Base-by-base conservation (phyloP, 2,113 vertebrate genomes). In the Cnemophilus loriae region DNA sequence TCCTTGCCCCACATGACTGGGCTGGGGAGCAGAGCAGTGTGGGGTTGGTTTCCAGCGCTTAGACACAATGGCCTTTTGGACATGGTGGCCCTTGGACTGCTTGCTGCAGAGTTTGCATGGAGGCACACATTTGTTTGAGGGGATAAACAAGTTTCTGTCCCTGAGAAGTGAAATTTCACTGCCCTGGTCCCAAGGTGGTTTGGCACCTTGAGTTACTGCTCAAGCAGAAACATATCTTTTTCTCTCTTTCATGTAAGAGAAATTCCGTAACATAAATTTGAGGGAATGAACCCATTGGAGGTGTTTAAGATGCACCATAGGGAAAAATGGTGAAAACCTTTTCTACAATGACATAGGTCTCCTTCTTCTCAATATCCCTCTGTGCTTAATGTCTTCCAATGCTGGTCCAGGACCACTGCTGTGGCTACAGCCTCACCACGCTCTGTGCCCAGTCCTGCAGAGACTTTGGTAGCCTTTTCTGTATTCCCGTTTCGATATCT, bases 1-100 rank as follows among this genome's bases (percentile, higher is more conserved):
- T 59, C 61, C 14, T 56, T 5, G 1, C 11, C 30, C 3, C 49
- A 24, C 0, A 0, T 0, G 0, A 2, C 24, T 6, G 6, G 44
- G 41, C 24, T 39, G 2, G 2, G 61, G 63, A 73, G 47, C 0
- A 0, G 33, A 68, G 57, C 14, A 30, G 44, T 1, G 0, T 21
- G 28, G 26, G 13, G 3, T 63, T 50, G 21, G 19, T 77, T 80
- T 87, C 70, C 61, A 35, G 22, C 0, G 0, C 47, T 70, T 2
- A 7, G n/a, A 24, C 3, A 1, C 1, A 1, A 6, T 46, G 32
- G 19, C 18, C 13, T 68, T 85, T 68, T 0, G 1, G 42, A 30
- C 7, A 7, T 1, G 6, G 9, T 9, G 18, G 35, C 44, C 17
- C 26, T 63, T 42, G 44, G 32, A 50, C 11, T 1, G 1, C 13